phyloP scores from a whole-genome alignment of 2,797 vertebrate species.

The Brotula barbata region DNA sequence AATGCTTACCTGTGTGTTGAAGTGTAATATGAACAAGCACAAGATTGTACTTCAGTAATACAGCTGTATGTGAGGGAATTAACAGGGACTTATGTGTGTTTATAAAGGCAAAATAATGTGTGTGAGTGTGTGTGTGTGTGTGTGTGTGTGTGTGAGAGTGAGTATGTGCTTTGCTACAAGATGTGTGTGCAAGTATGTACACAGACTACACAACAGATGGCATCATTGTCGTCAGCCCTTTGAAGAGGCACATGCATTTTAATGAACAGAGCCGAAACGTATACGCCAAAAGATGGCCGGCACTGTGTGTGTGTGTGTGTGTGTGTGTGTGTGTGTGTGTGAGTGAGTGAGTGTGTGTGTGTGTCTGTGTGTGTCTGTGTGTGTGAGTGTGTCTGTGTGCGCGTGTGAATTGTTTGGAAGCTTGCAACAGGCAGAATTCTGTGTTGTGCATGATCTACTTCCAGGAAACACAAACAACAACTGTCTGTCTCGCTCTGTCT shows the following conservation, averaged over 20 bases:
- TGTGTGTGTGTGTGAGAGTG: neutral
- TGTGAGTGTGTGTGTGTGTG: conserved; percentile 13
- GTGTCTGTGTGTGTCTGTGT: conserved; percentile 23
- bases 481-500: too few relatives aligned
- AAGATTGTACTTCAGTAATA: neutral
- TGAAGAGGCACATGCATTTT: conserved; percentile 81
- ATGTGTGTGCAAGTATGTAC: conserved; percentile 28
- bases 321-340: conserved; percentile 16
- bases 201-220: conserved; percentile 75
- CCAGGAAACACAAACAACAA: too few relatives aligned
- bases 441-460: conserved; percentile 3
- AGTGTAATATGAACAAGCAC: conserved; percentile 5
- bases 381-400: conserved; percentile 27
- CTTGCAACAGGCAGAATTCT: neutral
- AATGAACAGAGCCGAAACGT: conserved; percentile 70
- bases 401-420: conserved; percentile 7
- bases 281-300: conserved; percentile 50
- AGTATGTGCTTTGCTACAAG: too few relatives aligned
- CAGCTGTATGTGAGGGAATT: conserved; percentile 8
- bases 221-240: conserved; percentile 77
- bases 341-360: conserved; percentile 28
- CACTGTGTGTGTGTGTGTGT: conserved; percentile 31
- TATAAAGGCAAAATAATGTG: conserved; percentile 1
- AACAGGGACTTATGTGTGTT: conserved; percentile 1
- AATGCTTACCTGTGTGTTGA: conserved; percentile 23